A percentile compares a stretch with the other conserved stretches of the same genome.
phyloP scores from a whole-genome alignment of 2,888 invertebrate genomes.

The Mythimna loreyi region DNA sequence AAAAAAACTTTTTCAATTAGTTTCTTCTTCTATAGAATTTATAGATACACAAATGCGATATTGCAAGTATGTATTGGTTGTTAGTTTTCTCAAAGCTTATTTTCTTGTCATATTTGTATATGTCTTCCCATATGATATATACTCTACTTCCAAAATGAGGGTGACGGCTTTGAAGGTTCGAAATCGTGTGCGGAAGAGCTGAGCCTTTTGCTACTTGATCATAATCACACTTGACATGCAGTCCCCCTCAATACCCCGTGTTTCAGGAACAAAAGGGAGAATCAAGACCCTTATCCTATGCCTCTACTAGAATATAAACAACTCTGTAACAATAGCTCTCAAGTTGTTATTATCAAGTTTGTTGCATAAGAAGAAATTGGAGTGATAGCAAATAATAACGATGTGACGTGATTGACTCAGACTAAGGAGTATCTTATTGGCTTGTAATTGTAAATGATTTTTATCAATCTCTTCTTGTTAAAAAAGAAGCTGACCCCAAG shows the following conservation, averaged over 20 bases:
- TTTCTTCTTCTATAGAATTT: too few species aligned
- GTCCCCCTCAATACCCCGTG: neutral
- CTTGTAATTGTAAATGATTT: too few species aligned
- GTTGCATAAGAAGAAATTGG: neutral
- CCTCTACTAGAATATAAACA: neutral
- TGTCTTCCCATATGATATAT: too few species aligned
- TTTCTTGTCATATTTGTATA: neutral
- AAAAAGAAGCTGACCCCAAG: too few species aligned
- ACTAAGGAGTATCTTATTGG: too few species aligned
- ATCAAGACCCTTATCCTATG: conserved; percentile 18
- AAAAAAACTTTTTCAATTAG: too few species aligned
- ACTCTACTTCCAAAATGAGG: conserved; percentile 12
- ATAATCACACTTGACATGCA: conserved; percentile 34
- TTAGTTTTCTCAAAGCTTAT: neutral
- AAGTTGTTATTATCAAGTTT: neutral
- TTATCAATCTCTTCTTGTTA: too few species aligned
- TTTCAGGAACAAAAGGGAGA: conserved; percentile 26
- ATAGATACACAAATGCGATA: neutral
- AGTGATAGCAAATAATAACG: neutral
- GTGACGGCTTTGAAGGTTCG: neutral
- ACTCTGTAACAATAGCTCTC: neutral
- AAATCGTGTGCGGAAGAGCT: conserved; percentile 22
- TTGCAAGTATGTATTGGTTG: too few species aligned
- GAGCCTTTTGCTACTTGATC: conserved; percentile 35
- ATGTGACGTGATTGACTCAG: too few species aligned